A percentile compares a stretch with the other conserved stretches of the same genome.
Evolutionary conservation across 2,113 vertebrate genomes (phyloP).

Genomic region (Eptatretus burgeri): DNA sequence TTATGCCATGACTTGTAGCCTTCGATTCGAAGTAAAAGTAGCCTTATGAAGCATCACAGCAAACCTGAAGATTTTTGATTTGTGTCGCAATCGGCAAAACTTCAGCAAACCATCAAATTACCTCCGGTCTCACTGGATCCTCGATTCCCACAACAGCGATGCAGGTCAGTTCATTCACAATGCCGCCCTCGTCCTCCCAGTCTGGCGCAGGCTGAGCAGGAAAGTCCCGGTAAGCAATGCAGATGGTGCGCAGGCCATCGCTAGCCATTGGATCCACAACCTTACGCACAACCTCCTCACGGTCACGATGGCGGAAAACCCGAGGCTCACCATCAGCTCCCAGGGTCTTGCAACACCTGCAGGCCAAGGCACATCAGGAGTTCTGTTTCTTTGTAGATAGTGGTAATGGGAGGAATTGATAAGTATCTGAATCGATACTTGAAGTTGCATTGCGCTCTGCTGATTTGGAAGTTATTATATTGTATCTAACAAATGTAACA

Average conservation of each 20-base stretch:
- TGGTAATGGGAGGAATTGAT: not conserved
- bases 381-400: not conserved
- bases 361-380: not conserved
- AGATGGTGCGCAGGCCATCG: conserved; percentile 86
- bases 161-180: conserved; percentile 62
- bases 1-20: no score
- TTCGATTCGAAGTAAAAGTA: no score
- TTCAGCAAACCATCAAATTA: conserved; percentile 12
- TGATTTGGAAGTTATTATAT: no score
- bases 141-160: conserved; percentile 85
- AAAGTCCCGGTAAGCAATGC: conserved; percentile 75
- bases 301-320: conserved; percentile 63
- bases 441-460: no score
- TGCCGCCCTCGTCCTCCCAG: conserved; percentile 84
- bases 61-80: no score
- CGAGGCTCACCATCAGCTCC: conserved; percentile 52
- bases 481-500: no score
- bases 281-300: conserved; percentile 68
- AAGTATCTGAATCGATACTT: no score
- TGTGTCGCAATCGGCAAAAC: no score
- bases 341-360: conserved; percentile 74
- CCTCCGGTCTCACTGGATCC: conserved; percentile 85
- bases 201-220: conserved; percentile 57
- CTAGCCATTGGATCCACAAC: conserved; percentile 98
- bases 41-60: no score